Conservation (phyloP, 2,888 invertebrate species). For the Ichneumon xanthorius region DNA sequence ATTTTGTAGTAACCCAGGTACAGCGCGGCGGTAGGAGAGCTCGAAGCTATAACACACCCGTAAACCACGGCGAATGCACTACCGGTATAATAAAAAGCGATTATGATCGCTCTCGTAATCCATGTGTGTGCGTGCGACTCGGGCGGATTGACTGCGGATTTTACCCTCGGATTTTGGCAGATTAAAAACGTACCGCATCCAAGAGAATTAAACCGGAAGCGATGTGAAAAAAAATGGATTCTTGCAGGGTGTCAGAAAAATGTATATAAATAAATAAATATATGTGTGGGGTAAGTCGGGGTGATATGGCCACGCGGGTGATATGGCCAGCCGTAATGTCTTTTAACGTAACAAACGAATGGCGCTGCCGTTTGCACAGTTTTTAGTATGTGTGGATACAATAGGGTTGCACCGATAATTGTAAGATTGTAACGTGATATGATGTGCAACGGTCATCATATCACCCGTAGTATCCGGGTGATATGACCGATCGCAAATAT, state of each 20-base stretch:
- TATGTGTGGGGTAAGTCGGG: too few species aligned
- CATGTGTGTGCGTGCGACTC: not conserved
- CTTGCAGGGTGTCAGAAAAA: not conserved
- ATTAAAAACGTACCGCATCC: not conserved
- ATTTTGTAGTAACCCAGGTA: conserved; percentile 18
- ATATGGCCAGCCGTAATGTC: too few species aligned
- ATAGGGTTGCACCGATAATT: too few species aligned
- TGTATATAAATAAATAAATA: too few species aligned
- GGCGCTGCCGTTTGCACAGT: too few species aligned
- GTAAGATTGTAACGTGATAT: too few species aligned
- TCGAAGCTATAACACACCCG: not conserved
- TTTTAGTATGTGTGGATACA: too few species aligned
- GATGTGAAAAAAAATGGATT: not conserved
- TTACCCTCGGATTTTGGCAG: not conserved
- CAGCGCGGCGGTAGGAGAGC: not conserved
- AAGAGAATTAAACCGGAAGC: not conserved
- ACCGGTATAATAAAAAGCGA: conserved; percentile 37
- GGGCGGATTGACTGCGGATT: not conserved
- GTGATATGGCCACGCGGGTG: too few species aligned
- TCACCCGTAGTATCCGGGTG: too few species aligned
- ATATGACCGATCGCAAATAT: too few species aligned
- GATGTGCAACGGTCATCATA: too few species aligned
- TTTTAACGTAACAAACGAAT: too few species aligned
- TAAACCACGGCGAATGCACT: conserved; percentile 11
- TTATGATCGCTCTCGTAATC: conserved; percentile 31